Evolutionary conservation across 2,888 invertebrate species (phyloP).

Genomic region (Strigamia transsilvanica): DNA sequence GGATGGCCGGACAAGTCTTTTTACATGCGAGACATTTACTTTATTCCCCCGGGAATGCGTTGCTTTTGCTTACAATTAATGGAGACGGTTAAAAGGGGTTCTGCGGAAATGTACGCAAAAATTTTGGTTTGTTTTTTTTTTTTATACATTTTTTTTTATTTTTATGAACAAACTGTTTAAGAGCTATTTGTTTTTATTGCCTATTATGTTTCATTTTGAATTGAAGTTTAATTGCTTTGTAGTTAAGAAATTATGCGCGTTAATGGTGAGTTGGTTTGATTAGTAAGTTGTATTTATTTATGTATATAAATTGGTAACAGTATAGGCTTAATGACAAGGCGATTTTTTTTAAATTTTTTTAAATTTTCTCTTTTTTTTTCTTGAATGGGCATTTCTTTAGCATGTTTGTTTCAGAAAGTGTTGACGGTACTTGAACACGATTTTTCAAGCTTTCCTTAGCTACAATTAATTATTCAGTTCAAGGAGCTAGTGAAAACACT

Average conservation of each 20-base stretch:
- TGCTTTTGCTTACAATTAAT: neutral
- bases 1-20: neutral
- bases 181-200: slow-evolving; percentile 1
- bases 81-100: neutral
- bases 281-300: neutral
- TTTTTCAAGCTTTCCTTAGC: neutral
- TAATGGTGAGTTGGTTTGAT: neutral
- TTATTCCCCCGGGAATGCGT: neutral
- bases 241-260: neutral
- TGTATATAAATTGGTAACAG: neutral
- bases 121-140: neutral
- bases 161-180: slow-evolving; percentile 6
- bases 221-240: slow-evolving; percentile 9
- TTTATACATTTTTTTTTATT: neutral
- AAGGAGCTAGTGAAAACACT: too few relatives aligned
- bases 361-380: neutral
- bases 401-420: neutral
- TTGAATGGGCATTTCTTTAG: neutral
- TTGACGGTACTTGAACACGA: neutral
- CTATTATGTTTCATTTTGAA: slow-evolving; percentile 15
- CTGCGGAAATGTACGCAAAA: neutral
- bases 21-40: neutral
- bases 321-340: neutral
- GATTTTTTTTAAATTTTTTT: neutral
- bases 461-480: too few relatives aligned